Conservation (phyloP, 2,797 vertebrate species). For the Pyrocephalus nanus region DNA sequence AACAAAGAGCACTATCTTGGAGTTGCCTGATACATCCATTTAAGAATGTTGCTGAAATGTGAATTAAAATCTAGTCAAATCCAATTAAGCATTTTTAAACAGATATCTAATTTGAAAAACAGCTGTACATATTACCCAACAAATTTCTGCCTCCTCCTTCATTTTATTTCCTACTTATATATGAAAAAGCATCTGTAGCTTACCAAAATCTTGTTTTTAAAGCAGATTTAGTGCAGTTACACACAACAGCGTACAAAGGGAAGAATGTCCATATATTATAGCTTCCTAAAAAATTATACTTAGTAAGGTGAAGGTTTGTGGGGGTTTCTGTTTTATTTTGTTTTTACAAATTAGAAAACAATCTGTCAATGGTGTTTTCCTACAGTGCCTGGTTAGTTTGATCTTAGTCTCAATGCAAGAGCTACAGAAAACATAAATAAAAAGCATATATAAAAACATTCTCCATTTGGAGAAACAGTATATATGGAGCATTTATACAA, state of each 20-base stretch:
- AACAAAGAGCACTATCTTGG: neutral
- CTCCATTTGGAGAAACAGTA: neutral
- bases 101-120: slow-evolving; percentile 40
- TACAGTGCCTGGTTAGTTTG: neutral
- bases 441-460: neutral
- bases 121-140: slow-evolving; percentile 27
- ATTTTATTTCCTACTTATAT: neutral
- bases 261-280: neutral
- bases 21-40: neutral
- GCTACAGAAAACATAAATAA: neutral
- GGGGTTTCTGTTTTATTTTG: neutral
- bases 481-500: neutral
- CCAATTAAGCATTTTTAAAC: slow-evolving; percentile 31
- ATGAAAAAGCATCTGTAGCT: neutral
- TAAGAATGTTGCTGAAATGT: slow-evolving; percentile 24
- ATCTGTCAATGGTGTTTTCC: neutral
- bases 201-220: neutral
- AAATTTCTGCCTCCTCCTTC: neutral
- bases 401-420: neutral
- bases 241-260: neutral
- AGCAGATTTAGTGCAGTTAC: neutral
- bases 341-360: neutral
- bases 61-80: slow-evolving; percentile 43
- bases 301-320: neutral
- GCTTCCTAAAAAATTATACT: neutral